These are phyloP conservation scores for Bubo blakistoni DNA, from an alignment of 2,113 vertebrate species.

Conservation along the genomic window DNA sequence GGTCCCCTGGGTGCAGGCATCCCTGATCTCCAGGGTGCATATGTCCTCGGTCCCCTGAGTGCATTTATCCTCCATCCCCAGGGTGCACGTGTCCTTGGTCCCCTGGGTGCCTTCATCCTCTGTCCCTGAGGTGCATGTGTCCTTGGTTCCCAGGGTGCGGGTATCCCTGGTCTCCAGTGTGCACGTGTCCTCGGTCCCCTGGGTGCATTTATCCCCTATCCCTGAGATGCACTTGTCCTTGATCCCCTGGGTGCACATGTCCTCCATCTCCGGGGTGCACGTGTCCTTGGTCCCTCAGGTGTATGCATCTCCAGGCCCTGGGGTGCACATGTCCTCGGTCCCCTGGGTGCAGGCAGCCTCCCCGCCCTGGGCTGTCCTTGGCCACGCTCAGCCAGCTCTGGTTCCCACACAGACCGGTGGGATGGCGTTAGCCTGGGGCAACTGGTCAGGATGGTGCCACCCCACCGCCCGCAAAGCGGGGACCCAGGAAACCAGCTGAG, in stretches of 20 bases:
- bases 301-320: no score
- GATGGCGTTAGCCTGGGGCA: neutral
- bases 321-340: no score
- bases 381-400: neutral
- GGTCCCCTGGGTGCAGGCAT: no score
- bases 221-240: neutral
- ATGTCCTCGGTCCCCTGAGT: neutral
- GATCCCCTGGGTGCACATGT: no score
- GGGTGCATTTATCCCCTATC: neutral
- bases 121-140: neutral
- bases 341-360: no score
- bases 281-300: no score
- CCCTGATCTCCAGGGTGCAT: neutral
- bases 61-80: neutral
- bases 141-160: no score
- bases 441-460: neutral
- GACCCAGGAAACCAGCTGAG: neutral
- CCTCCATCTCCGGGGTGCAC: no score
- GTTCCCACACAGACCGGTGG: neutral
- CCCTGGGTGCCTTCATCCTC: neutral
- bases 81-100: neutral
- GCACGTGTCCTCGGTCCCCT: neutral
- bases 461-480: neutral
- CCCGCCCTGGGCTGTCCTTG: no score
- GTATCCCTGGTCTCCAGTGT: no score